Evolutionary conservation across 2,113 vertebrate genomes (phyloP).

Genomic region (Isichthys henryi): DNA sequence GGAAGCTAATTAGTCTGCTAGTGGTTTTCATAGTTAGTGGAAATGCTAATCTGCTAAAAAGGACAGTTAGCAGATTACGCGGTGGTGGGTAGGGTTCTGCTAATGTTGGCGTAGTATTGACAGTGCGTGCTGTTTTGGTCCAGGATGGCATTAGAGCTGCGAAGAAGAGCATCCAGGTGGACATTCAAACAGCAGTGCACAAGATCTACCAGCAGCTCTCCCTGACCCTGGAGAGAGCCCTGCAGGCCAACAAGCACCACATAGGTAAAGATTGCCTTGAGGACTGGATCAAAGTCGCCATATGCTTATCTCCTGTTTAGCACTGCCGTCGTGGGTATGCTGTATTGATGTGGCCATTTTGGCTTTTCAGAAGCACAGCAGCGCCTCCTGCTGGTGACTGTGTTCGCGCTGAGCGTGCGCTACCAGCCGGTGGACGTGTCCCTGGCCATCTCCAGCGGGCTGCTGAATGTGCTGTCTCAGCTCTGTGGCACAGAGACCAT

Average conservation of each 20-base stretch:
- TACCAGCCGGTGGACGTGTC: conserved; percentile 96
- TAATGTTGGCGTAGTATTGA: not conserved
- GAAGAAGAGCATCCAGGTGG: conserved; percentile 83
- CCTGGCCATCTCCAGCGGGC: conserved; percentile 86
- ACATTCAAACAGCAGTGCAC: conserved; percentile 92
- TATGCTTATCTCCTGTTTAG: not conserved
- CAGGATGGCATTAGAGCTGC: conserved; percentile 91
- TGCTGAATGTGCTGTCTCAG: conserved; percentile 89
- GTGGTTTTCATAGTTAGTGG: not conserved
- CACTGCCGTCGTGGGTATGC: not conserved
- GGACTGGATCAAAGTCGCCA: not conserved
- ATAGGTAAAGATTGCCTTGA: conserved; percentile 64
- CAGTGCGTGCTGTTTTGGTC: not conserved
- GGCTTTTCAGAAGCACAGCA: conserved; percentile 82
- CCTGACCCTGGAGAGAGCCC: conserved; percentile 82
- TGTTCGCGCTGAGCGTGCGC: conserved; percentile 90
- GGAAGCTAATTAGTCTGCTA: not conserved
- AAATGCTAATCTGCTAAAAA: not conserved
- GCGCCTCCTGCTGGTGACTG: conserved; percentile 89
- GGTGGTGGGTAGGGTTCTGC: too few relatives aligned
- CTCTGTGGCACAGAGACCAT: conserved; percentile 92
- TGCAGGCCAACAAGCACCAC: conserved; percentile 92
- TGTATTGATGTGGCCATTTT: not conserved
- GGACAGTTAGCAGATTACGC: not conserved
- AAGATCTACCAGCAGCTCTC: conserved; percentile 97